These are phyloP conservation scores for Chalcis sispes DNA, from an alignment of 2,888 invertebrate species.

Conservation along the genomic window DNA sequence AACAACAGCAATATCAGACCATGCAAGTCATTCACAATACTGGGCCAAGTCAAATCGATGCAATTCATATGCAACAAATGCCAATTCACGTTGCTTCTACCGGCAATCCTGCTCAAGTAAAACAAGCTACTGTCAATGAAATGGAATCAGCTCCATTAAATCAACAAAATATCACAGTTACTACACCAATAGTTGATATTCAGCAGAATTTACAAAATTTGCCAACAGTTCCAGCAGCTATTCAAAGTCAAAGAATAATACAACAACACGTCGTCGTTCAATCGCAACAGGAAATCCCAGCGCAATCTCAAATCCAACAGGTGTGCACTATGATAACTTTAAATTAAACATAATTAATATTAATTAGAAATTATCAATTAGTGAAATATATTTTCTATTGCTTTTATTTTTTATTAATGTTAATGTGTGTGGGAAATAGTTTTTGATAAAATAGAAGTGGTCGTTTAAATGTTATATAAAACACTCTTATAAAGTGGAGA, in stretches of 20 bases:
- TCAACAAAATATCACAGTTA: slow-evolving; percentile 22
- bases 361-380: too few relatives aligned
- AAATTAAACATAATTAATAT: too few relatives aligned
- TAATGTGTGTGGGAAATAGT: too few relatives aligned
- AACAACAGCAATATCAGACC: slow-evolving; percentile 38
- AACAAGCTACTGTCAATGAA: slow-evolving; percentile 35
- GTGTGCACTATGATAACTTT: too few relatives aligned
- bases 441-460: too few relatives aligned
- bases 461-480: too few relatives aligned
- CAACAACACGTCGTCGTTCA: slow-evolving; percentile 53
- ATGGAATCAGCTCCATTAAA: slow-evolving; percentile 29
- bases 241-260: slow-evolving; percentile 39
- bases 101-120: slow-evolving; percentile 25
- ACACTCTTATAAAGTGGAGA: background rate
- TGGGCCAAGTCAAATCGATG: slow-evolving; percentile 37
- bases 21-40: slow-evolving; percentile 28
- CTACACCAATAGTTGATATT: slow-evolving; percentile 24
- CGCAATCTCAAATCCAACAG: slow-evolving; percentile 58
- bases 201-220: slow-evolving; percentile 45
- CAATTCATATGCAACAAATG: slow-evolving; percentile 30
- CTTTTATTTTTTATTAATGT: too few relatives aligned
- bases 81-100: slow-evolving; percentile 22
- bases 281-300: slow-evolving; percentile 46
- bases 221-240: slow-evolving; percentile 15
- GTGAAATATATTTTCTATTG: too few relatives aligned